A percentile compares a stretch with the other conserved stretches of the same genome.
Evolutionary conservation across 2,113 vertebrate species (phyloP).

Genomic region (Apodemus sylvaticus): DNA sequence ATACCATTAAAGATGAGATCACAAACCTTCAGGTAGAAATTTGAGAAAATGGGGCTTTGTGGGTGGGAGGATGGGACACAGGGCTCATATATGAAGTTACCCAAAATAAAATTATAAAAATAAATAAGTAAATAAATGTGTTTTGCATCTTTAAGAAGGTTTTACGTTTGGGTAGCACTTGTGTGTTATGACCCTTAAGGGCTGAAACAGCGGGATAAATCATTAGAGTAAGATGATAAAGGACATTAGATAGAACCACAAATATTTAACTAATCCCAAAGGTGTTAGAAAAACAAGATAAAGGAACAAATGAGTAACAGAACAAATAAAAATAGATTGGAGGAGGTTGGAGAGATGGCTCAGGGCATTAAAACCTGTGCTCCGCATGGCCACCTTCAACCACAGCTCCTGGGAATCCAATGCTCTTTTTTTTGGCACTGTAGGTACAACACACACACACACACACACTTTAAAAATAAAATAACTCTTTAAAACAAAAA

Average conservation of each 20-base stretch:
- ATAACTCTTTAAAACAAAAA: neutral
- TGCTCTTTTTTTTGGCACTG: neutral
- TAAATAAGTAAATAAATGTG: neutral
- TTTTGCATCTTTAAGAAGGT: neutral
- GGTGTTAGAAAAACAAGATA: neutral
- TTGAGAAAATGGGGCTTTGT: no score
- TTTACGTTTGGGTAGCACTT: neutral
- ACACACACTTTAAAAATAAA: neutral
- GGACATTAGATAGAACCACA: neutral
- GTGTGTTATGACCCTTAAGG: neutral
- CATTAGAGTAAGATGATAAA: neutral
- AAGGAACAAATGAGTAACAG: neutral
- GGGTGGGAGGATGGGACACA: neutral
- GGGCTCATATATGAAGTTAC: neutral
- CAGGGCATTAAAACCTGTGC: neutral
- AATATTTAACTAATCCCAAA: neutral
- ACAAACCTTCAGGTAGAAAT: neutral
- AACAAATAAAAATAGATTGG: neutral
- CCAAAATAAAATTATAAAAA: neutral
- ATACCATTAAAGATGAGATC: neutral
- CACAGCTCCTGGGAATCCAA: neutral
- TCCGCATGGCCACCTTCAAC: neutral
- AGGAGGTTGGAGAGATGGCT: neutral
- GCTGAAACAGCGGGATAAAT: neutral
- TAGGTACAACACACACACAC: neutral